phyloP scores from a whole-genome alignment of 2,888 invertebrate genomes.

The Xanthia icteritia region DNA sequence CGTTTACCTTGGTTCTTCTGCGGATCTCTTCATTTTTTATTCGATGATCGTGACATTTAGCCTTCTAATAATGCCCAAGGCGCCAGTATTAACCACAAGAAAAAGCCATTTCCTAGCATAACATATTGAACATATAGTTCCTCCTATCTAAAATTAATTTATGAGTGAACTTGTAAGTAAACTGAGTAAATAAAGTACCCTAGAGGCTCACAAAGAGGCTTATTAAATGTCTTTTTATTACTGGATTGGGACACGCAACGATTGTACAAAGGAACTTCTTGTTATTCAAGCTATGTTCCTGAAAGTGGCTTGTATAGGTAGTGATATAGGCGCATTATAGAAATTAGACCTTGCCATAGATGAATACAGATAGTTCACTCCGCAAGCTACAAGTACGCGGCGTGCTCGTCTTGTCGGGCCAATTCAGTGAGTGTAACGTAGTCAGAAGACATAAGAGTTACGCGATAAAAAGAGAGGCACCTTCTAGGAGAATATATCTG shows the following conservation, averaged over 20 bases:
- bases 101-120: not conserved
- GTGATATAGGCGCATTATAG: not conserved
- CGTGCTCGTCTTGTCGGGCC: too few species aligned
- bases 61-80: too few species aligned
- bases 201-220: conserved; percentile 10
- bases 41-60: too few species aligned
- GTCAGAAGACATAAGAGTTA: too few species aligned
- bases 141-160: conserved; percentile 35
- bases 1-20: too few species aligned
- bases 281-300: conserved; percentile 16
- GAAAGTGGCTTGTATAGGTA: not conserved
- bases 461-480: too few species aligned
- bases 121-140: not conserved
- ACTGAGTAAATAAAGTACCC: conserved; percentile 25
- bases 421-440: too few species aligned
- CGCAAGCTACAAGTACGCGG: too few species aligned
- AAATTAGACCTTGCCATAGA: not conserved
- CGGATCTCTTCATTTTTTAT: too few species aligned
- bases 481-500: too few species aligned
- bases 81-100: not conserved
- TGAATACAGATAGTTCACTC: too few species aligned
- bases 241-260: conserved; percentile 28
- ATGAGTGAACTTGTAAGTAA: conserved; percentile 7
- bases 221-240: conserved; percentile 34
- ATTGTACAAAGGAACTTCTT: conserved; percentile 9